phyloP scores from a whole-genome alignment of 2,888 invertebrate genomes.

The Chloromyia formosa region DNA sequence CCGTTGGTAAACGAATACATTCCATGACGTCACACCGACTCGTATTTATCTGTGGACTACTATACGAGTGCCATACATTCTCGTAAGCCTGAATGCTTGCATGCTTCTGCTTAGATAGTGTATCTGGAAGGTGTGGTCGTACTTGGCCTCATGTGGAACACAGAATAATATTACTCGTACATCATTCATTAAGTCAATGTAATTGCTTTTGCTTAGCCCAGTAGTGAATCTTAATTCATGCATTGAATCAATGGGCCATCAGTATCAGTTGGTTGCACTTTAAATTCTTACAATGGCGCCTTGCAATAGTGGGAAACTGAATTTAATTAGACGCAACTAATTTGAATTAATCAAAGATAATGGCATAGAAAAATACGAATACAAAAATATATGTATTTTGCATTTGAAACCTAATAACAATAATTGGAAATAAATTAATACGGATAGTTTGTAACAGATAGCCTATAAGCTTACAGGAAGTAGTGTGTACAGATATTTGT shows the following conservation, averaged over 20 bases:
- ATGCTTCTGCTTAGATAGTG: no score
- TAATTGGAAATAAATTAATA: background rate
- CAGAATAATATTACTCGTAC: background rate
- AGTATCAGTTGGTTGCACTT: background rate
- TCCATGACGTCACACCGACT: no score
- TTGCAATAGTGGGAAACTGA: no score
- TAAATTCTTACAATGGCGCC: no score
- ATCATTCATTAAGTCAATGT: slow-evolving; percentile 2
- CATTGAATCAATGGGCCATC: background rate
- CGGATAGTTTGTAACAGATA: slow-evolving; percentile 1
- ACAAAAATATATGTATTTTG: slow-evolving; percentile 1
- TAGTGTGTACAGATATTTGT: background rate
- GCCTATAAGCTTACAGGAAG: background rate
- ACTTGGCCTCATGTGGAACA: background rate
- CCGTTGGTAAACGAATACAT: no score
- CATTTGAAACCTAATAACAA: background rate
- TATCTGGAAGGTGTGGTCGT: background rate
- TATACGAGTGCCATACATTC: no score
- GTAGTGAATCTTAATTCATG: slow-evolving; percentile 2
- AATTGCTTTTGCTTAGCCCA: slow-evolving; percentile 3
- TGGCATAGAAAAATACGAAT: background rate
- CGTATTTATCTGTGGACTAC: no score
- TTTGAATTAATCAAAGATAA: background rate
- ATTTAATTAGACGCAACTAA: background rate
- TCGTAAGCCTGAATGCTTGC: no score